These are phyloP conservation scores for Phasianus colchicus DNA, from an alignment of 2,113 vertebrate species.

Conservation along the genomic window DNA sequence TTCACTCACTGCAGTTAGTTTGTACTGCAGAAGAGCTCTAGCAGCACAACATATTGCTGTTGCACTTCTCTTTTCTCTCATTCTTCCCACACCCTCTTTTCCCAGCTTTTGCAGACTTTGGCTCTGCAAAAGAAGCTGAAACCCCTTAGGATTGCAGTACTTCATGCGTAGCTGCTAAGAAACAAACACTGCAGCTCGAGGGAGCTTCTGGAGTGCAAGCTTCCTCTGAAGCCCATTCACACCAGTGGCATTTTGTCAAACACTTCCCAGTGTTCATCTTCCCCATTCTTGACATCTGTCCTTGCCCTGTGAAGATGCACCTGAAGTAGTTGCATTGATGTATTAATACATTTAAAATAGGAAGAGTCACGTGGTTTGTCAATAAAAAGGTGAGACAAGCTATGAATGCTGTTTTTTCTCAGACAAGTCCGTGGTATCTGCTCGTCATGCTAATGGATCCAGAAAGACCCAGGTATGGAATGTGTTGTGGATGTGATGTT, in stretches of 20 bases:
- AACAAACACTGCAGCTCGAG: neutral
- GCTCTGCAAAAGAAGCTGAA: neutral
- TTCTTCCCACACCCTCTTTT: neutral
- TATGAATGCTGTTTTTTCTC: neutral
- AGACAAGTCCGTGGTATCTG: neutral
- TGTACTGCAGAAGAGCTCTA: neutral
- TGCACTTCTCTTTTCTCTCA: neutral
- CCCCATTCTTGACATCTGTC: neutral
- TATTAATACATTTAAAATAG: neutral
- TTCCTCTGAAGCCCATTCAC: neutral
- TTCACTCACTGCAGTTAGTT: neutral
- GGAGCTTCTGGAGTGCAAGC: neutral
- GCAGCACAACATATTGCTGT: neutral
- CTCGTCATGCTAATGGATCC: neutral
- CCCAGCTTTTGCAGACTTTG: neutral
- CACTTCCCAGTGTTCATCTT: neutral
- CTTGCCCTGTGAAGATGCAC: neutral
- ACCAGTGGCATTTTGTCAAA: neutral
- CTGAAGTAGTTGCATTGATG: neutral
- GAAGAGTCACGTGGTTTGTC: neutral
- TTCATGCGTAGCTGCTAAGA: neutral
- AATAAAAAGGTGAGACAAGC: neutral
- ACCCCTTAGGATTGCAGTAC: neutral
- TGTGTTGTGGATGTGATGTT: accelerated
- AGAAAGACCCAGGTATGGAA: neutral